Evolutionary conservation across 2,797 vertebrate genomes (phyloP).

Genomic region (Gephyroberyx darwinii): DNA sequence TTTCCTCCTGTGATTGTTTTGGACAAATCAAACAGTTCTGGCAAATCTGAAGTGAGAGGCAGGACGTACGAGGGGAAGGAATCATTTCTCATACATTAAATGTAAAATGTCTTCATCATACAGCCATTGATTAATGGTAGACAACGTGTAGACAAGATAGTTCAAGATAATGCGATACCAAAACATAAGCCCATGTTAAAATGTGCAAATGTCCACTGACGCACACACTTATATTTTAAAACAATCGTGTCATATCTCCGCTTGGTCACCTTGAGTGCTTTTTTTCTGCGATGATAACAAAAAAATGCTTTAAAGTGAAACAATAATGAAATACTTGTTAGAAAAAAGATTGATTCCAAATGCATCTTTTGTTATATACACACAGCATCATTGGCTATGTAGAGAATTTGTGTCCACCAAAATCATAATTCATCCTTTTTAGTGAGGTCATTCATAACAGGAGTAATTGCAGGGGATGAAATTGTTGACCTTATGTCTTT

Average conservation of each 20-base stretch:
- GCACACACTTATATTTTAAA: conserved; percentile 48
- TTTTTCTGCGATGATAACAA: conserved; percentile 53
- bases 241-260: conserved; percentile 48
- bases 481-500: conserved; percentile 35
- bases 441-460: conserved; percentile 51
- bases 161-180: conserved; percentile 47
- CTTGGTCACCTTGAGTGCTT: conserved; percentile 62
- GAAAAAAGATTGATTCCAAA: conserved; percentile 50
- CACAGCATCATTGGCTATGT: conserved; percentile 56
- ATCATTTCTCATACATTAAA: conserved; percentile 63
- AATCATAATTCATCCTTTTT: conserved; percentile 55
- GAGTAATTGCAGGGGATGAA: conserved; percentile 16
- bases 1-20: conserved; percentile 81
- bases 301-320: conserved; percentile 70
- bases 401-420: conserved; percentile 66
- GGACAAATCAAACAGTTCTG: conserved; percentile 74
- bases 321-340: conserved; percentile 34
- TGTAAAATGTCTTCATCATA: conserved; percentile 57
- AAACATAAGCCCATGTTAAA: conserved; percentile 57
- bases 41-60: conserved; percentile 60
- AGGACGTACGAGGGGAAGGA: conserved; percentile 62
- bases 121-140: conserved; percentile 22
- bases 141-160: conserved; percentile 29
- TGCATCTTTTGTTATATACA: conserved; percentile 61
- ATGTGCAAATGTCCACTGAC: conserved; percentile 43